Base-by-base conservation (phyloP, 2,888 invertebrate genomes). In the Hetaerina titia region DNA sequence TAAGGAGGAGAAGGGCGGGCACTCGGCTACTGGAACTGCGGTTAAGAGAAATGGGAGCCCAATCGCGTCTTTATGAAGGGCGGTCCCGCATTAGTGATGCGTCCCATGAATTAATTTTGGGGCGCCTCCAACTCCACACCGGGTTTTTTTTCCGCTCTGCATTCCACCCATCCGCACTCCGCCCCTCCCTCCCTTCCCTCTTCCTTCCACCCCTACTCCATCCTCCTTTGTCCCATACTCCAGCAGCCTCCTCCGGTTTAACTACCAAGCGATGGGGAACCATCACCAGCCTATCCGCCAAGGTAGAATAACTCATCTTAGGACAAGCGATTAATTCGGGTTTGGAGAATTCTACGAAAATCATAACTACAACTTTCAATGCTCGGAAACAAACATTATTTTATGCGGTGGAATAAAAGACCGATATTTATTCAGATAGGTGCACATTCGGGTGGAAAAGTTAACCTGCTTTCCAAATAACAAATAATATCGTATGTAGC, bases 11-110 rank as follows among this genome's bases (percentile, higher is more conserved):
- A 89, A 89, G 57, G 89, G 89, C 89, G 89, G 56, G 89, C 56
- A 89, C 89, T 56, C 81, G 58, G 89, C 89, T 89, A 89, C 89
- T 89, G 89, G 89, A 89, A 89, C 89, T 89, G 89, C 81, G 89
- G 89, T 58, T 8, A 89, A 11, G 56, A 58, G 58, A 57, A 89
- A 58, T 89, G 89, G 56, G 89, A 81, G 81, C 81, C 69, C 69
- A 69, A 69, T 69, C 69, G 69, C 69, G 81, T 81, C 81, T 81
- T 89, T 89, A 89, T 89, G 89, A 89, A 89, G 89, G 89, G 89
- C 89, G 89, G 89, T 89, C 89, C 89, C 58, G 89, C 89, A 89
- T 89, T 19, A 89, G 57, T 89, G 89, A 89, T 89, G 58, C 89
- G 89, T 89, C 89, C 22, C 89, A 58, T 89, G 89, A 89, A 89